Evolutionary conservation across 2,113 vertebrate genomes (phyloP).

Genomic region (Ceyx cyanopectus): DNA sequence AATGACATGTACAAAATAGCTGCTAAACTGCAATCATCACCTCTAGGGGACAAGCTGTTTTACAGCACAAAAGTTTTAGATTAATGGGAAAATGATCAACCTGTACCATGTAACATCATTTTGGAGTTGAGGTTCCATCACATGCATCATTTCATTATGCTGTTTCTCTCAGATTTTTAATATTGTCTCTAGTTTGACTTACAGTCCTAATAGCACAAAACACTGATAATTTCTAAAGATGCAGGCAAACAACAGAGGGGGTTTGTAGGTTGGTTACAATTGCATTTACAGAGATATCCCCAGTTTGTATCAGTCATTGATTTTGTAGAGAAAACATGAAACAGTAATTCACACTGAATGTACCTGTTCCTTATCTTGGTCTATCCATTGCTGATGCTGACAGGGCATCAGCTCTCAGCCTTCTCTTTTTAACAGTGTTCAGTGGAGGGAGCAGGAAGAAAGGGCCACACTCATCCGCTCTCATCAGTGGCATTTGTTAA

Average conservation of each 20-base stretch:
- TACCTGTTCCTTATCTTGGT: not conserved
- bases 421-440: not conserved
- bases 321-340: not conserved
- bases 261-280: not conserved
- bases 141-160: not conserved
- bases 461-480: not conserved
- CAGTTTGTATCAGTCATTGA: not conserved
- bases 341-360: not conserved
- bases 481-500: conserved; percentile 1
- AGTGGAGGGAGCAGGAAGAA: not conserved
- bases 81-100: not conserved
- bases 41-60: not conserved
- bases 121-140: not conserved
- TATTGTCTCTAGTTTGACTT: not conserved
- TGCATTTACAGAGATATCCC: not conserved
- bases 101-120: not conserved
- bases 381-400: not conserved
- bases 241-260: not conserved
- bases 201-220: not conserved
- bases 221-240: not conserved
- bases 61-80: not conserved
- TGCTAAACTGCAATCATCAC: not conserved
- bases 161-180: not conserved
- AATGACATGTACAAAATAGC: not conserved
- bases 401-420: not conserved